A percentile compares a stretch with the other conserved stretches of the same genome.
Evolutionary conservation across 1,140 invertebrate species (phyloP).

Genomic region (Drosophila mojavensis): DNA sequence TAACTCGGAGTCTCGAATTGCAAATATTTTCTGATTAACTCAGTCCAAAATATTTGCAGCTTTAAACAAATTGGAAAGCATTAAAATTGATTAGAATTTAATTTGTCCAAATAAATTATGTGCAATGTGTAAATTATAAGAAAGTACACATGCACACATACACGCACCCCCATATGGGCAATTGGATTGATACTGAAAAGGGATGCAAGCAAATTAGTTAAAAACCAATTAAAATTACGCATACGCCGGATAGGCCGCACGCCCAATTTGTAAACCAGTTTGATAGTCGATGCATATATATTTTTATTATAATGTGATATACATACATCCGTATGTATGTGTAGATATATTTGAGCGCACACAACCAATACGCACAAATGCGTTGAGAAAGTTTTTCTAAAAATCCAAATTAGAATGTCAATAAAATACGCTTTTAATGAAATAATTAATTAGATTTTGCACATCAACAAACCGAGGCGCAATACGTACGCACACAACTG

Average conservation of each 20-base stretch:
- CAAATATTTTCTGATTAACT: no score
- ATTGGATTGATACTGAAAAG: slow-evolving; percentile 7
- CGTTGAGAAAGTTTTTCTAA: slow-evolving; percentile 52
- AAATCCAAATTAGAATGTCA: slow-evolving; percentile 82
- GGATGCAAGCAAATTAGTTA: slow-evolving; percentile 76
- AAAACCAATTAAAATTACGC: slow-evolving; percentile 80
- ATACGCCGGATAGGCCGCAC: slow-evolving; percentile 60
- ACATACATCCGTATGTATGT: not conserved
- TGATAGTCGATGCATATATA: slow-evolving; percentile 29
- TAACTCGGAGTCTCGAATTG: no score
- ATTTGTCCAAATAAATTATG: slow-evolving; percentile 48
- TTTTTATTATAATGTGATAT: not conserved
- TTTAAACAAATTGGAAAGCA: slow-evolving; percentile 1
- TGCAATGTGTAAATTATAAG: slow-evolving; percentile 41
- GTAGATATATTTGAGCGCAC: slow-evolving; percentile 18
- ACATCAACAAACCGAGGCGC: slow-evolving; percentile 74
- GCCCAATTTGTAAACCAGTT: slow-evolving; percentile 37
- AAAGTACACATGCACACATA: slow-evolving; percentile 25
- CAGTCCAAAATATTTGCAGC: no score
- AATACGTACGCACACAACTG: slow-evolving; percentile 28
- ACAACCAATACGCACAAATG: slow-evolving; percentile 4
- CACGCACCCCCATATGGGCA: not conserved
- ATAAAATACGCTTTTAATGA: slow-evolving; percentile 80
- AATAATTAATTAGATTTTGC: slow-evolving; percentile 82
- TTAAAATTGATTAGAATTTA: slow-evolving; percentile 45